These are phyloP conservation scores for Abrostola triplasia DNA, from an alignment of 2,888 invertebrate species.

Conservation along the genomic window DNA sequence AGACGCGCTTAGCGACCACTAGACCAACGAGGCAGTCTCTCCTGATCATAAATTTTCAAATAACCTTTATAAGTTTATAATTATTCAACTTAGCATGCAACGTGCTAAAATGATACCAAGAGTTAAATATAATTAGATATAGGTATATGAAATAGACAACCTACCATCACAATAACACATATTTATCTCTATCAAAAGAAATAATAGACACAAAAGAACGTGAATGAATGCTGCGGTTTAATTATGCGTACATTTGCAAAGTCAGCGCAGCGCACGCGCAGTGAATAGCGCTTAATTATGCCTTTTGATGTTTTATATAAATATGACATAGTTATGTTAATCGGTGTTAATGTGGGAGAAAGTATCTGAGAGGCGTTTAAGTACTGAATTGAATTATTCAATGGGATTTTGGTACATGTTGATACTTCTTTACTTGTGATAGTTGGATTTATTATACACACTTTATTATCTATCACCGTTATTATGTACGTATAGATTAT, in stretches of 20 bases:
- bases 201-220: slow-evolving; percentile 48
- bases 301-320: slow-evolving; percentile 43
- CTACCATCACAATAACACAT: slow-evolving; percentile 43
- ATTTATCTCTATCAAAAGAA: slow-evolving; percentile 49
- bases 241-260: slow-evolving; percentile 49
- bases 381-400: background rate
- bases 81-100: no score
- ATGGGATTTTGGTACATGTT: background rate
- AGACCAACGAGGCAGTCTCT: no score
- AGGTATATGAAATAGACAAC: no score
- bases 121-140: no score
- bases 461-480: no score
- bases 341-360: slow-evolving; percentile 37
- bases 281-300: slow-evolving; percentile 54
- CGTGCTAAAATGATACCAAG: no score
- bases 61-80: no score
- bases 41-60: no score
- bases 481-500: no score
- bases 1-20: no score
- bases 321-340: slow-evolving; percentile 40
- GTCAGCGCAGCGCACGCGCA: slow-evolving; percentile 48
- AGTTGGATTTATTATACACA: background rate
- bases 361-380: slow-evolving; percentile 19
- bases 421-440: slow-evolving; percentile 1
- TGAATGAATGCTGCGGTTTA: slow-evolving; percentile 55